These are phyloP conservation scores for Cryptotis parvus DNA, from an alignment of 2,113 vertebrate genomes.

Conservation along the genomic window DNA sequence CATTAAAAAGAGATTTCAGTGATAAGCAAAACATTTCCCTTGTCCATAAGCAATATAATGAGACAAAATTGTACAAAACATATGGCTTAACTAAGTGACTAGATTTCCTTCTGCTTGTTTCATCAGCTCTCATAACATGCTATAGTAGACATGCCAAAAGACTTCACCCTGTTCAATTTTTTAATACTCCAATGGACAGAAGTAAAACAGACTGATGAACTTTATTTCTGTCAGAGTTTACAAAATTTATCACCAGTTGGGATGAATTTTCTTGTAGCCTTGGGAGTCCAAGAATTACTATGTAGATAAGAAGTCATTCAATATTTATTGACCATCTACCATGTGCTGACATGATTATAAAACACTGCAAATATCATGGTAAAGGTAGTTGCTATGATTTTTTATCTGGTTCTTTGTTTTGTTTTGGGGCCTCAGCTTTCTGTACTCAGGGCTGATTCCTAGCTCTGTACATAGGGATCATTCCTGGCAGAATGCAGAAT, in stretches of 20 bases:
- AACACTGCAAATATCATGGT: background rate
- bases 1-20: conserved; percentile 60
- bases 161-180: background rate
- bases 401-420: no score
- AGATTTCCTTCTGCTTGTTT: background rate
- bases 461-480: no score
- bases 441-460: no score
- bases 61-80: conserved; percentile 63
- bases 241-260: background rate
- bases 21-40: conserved; percentile 70
- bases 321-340: background rate
- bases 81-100: background rate
- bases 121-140: background rate
- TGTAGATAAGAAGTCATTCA: background rate
- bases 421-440: no score
- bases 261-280: background rate
- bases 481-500: no score
- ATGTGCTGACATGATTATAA: background rate
- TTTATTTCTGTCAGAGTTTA: background rate
- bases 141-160: background rate
- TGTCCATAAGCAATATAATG: conserved; percentile 8
- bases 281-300: background rate
- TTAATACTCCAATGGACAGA: background rate
- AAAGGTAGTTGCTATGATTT: no score
- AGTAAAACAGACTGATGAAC: background rate